Evolutionary conservation across 2,113 vertebrate genomes (phyloP).

Genomic region (Gallinago undulata): DNA sequence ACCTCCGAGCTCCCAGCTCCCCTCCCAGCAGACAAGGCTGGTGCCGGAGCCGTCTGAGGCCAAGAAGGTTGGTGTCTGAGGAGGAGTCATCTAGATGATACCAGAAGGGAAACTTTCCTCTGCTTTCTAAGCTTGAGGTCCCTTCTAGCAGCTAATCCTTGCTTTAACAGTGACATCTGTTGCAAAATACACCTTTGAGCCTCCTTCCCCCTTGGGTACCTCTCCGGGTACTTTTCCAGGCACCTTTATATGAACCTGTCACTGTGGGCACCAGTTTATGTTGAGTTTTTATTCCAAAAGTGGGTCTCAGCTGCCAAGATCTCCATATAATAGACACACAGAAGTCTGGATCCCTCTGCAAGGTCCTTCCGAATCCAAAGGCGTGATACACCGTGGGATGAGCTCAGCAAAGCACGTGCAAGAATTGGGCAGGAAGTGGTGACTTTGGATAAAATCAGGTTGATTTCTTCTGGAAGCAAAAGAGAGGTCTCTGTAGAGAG

Average conservation of each 20-base stretch:
- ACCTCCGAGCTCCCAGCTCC: not conserved
- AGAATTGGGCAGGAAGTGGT: not conserved
- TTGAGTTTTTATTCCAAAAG: not conserved
- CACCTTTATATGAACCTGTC: not conserved
- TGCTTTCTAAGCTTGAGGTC: not conserved
- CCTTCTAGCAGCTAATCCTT: not conserved
- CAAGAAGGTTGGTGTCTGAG: not conserved
- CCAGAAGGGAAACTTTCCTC: not conserved
- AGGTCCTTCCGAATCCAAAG: not conserved
- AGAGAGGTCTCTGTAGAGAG: not conserved
- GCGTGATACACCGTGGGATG: accelerated
- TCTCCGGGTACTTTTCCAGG: not conserved
- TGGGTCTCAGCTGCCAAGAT: not conserved
- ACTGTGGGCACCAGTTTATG: not conserved
- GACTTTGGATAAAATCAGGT: not conserved
- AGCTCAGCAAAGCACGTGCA: not conserved
- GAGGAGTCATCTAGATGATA: not conserved
- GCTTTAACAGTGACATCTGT: not conserved
- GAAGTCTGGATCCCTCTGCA: not conserved
- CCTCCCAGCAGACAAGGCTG: not conserved
- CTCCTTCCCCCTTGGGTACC: not conserved
- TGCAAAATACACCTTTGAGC: not conserved
- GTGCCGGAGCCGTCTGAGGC: not conserved
- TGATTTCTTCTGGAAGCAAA: not conserved
- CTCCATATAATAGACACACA: not conserved